These are phyloP conservation scores for Leptopilina clavipes DNA, from an alignment of 1,140 invertebrate species.

Conservation along the genomic window DNA sequence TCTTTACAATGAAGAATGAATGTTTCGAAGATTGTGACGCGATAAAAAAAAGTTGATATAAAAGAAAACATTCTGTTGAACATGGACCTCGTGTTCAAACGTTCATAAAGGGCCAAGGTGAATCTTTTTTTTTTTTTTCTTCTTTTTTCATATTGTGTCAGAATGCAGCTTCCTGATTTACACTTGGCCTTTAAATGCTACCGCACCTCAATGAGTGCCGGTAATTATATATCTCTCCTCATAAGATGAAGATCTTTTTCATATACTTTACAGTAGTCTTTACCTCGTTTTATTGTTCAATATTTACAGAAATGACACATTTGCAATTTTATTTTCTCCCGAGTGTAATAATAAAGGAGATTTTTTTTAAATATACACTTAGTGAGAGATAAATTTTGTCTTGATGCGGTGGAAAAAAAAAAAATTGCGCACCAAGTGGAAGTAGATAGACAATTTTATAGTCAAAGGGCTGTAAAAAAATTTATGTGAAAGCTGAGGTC, in stretches of 20 bases:
- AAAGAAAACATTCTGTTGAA: conserved; percentile 39
- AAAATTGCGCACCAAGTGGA: no score
- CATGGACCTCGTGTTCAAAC: conserved; percentile 45
- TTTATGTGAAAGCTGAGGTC: not conserved
- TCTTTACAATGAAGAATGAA: conserved; percentile 35
- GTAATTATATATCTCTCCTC: conserved; percentile 1
- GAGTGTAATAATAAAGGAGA: no score
- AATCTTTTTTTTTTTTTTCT: conserved; percentile 10
- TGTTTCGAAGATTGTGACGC: conserved; percentile 45
- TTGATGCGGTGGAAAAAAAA: no score
- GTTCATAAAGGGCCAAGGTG: conserved; percentile 50
- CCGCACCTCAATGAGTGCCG: conserved; percentile 19
- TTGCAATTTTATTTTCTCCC: no score
- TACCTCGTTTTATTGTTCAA: not conserved
- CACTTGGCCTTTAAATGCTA: conserved; percentile 54
- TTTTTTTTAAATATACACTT: no score
- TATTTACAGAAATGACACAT: no score
- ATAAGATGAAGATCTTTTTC: not conserved
- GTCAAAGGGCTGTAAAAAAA: not conserved
- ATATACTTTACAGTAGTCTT: not conserved
- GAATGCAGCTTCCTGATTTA: conserved; percentile 49
- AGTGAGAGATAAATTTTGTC: no score
- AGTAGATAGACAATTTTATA: no score
- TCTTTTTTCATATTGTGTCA: conserved; percentile 35
- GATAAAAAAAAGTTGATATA: conserved; percentile 34